Conservation (phyloP, 1,140 invertebrate species). For the Schlechtendalia chinensis region DNA sequence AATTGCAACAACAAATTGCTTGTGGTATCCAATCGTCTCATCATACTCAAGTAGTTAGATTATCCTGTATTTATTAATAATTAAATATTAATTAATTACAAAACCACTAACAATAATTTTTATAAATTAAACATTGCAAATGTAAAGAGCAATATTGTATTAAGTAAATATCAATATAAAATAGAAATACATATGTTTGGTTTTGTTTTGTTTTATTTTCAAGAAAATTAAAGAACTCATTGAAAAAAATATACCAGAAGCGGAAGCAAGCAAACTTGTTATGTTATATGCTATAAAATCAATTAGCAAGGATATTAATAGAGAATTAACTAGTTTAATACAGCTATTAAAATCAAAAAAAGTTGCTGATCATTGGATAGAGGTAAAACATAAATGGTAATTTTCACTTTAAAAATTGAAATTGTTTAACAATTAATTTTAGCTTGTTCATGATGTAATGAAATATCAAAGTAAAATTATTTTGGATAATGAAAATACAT, state of each 20-base stretch:
- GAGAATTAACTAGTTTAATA: conserved; percentile 71
- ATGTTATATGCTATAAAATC: conserved; percentile 92
- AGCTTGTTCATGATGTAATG: conserved; percentile 70
- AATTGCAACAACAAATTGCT: conserved; percentile 93
- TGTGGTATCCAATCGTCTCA: conserved; percentile 89
- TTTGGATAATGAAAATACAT: conserved; percentile 76
- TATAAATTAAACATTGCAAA: too few relatives aligned
- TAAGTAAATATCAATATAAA: too few relatives aligned
- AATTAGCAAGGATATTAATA: conserved; percentile 84
- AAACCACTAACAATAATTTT: not conserved
- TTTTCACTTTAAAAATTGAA: not conserved
- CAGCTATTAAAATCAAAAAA: conserved; percentile 68
- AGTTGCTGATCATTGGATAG: conserved; percentile 62
- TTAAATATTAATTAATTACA: not conserved
- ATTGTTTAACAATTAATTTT: conserved; percentile 52
- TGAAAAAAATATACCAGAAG: conserved; percentile 69
- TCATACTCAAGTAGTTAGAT: conserved; percentile 68
- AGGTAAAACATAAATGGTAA: conserved; percentile 54
- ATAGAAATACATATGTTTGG: not conserved
- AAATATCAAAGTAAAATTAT: conserved; percentile 80
- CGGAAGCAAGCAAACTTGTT: conserved; percentile 84
- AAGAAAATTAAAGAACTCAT: conserved; percentile 54
- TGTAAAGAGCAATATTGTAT: too few relatives aligned
- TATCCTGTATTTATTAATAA: not conserved
- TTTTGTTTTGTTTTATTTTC: not conserved